Evolutionary conservation across 2,113 vertebrate species (phyloP), one percentile per base, ranked within the genome.

Genomic region (Probosciger aterrimus): DNA sequence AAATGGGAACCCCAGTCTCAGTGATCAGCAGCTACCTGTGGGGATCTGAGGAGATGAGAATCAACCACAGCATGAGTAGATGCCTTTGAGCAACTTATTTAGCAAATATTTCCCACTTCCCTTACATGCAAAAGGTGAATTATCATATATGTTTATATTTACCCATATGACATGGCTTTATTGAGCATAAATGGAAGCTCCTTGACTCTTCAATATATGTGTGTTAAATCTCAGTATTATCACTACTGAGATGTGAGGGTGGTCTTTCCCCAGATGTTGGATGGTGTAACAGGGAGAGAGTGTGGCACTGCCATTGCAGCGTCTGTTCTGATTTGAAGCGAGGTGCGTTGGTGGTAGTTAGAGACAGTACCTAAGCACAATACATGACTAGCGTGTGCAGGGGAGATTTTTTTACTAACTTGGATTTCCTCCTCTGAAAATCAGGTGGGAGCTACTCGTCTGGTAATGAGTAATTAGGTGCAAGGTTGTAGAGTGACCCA

Each of bases 261-360:
- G 62, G 14, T 37, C 19, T 46, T 79, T 50, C 53, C 33, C 15
- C 43, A 13, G 25, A 3, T 7, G 3, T 27, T 67, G 37, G 53
- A 10, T 46, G 73, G 23, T 85, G 55, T 23, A 68, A 44, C 24
- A 35, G 73, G 65, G 60, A 39, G 19, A 37, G 53, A 23, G 7
- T 0, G 2, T 6, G 9, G 23, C 69, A 11, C 55, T 85, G 68
- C 27, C 4, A 0, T n/a, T 8, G 2, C 28, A 27, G 23, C 17
- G 39, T 44, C 27, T 53, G 9, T 43, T 59, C 31, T 1, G 0
- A 11, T 55, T 31, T 2, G 5, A 31, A 82, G 60, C 0, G 1
- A 46, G 24, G 31, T 18, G 57, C 1, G 0, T 13, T 67, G 65
- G 18, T 0, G 3, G n/a, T n/a, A 47, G 27, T 46, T 43, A 41